phyloP scores from a whole-genome alignment of 2,797 vertebrate genomes.

The Alouatta caraya region DNA sequence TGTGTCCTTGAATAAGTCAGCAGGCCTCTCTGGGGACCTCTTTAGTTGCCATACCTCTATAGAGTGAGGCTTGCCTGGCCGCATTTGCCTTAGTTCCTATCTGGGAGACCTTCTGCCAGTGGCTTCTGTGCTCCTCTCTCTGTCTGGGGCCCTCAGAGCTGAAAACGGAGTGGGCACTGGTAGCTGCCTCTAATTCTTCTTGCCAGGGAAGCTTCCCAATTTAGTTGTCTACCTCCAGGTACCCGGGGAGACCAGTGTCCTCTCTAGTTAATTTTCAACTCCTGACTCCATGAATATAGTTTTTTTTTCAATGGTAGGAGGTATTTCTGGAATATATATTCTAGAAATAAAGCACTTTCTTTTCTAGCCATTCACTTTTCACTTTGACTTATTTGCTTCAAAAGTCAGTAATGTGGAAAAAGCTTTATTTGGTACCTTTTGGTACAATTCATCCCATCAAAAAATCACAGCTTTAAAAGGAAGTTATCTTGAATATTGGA shows the following conservation, averaged over 20 bases:
- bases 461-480: not conserved
- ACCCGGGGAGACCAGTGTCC: not conserved
- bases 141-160: not conserved
- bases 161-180: not conserved
- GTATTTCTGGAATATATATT: not conserved
- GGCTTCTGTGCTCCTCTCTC: not conserved
- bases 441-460: not conserved
- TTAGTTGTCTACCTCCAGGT: not conserved
- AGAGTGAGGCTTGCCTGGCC: not conserved
- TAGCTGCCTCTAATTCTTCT: not conserved
- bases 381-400: constrained; percentile 11
- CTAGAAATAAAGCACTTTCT: not conserved
- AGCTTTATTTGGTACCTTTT: not conserved
- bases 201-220: not conserved
- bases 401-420: not conserved
- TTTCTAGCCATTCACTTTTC: constrained; percentile 17
- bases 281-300: not conserved
- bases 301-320: not conserved
- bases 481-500: not conserved
- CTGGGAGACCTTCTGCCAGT: not conserved
- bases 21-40: not conserved
- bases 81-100: not conserved
- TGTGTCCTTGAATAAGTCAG: not conserved
- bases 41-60: not conserved
- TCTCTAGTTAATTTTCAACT: not conserved